Evolutionary conservation across 2,888 invertebrate species (phyloP).

Genomic region (Aricia artaxerxes): DNA sequence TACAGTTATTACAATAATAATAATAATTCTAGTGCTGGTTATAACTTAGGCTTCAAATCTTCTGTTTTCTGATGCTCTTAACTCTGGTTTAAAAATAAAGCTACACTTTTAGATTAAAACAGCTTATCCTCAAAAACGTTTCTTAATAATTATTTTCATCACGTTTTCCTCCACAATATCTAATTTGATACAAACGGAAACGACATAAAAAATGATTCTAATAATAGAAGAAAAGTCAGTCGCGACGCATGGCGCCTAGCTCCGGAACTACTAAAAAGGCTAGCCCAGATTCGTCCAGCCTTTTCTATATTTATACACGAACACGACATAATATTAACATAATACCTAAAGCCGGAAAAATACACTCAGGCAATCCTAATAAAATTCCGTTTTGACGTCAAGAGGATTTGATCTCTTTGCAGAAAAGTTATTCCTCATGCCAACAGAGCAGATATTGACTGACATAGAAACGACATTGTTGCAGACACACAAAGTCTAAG

Average conservation of each 20-base stretch:
- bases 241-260: neutral
- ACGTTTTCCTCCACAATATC: too few species aligned
- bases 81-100: neutral
- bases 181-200: neutral
- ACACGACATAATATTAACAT: neutral
- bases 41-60: too few species aligned
- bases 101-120: neutral
- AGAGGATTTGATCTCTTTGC: too few species aligned
- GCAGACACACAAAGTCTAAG: neutral
- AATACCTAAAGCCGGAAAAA: neutral
- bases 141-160: too few species aligned
- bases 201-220: neutral
- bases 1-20: too few species aligned
- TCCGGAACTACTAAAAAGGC: conserved; percentile 22
- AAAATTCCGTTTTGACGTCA: too few species aligned
- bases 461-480: neutral
- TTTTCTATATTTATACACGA: neutral
- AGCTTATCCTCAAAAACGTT: too few species aligned
- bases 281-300: neutral
- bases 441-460: neutral
- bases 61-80: too few species aligned
- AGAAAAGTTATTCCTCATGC: neutral
- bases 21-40: too few species aligned
- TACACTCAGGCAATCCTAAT: too few species aligned
- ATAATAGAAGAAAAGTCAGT: conserved; percentile 9